These are phyloP conservation scores for Microdon myrmicae DNA, from an alignment of 2,888 invertebrate species.

Conservation along the genomic window DNA sequence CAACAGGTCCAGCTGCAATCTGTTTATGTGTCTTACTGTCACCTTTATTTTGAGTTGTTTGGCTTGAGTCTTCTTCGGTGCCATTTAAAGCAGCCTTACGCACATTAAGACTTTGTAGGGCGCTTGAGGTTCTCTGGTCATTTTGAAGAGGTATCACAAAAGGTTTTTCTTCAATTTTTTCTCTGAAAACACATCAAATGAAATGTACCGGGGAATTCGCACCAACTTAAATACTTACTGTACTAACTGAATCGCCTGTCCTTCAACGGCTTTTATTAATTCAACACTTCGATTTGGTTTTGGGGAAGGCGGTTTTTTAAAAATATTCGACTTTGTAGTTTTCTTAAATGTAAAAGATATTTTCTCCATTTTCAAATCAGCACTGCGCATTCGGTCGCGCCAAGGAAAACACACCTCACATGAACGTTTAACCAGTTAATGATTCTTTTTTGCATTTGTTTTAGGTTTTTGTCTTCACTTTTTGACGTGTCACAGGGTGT, in stretches of 20 bases:
- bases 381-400: too few relatives aligned
- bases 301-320: constrained; percentile 59
- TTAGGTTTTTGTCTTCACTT: too few relatives aligned
- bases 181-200: constrained; percentile 62
- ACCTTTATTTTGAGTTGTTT: constrained; percentile 59
- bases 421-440: too few relatives aligned
- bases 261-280: constrained; percentile 81
- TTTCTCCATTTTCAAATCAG: constrained; percentile 71
- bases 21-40: constrained; percentile 57
- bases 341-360: constrained; percentile 85
- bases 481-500: too few relatives aligned
- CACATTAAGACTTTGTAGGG: constrained; percentile 65
- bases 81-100: constrained; percentile 62
- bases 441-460: too few relatives aligned
- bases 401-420: too few relatives aligned
- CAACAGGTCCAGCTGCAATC: not conserved
- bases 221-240: constrained; percentile 70
- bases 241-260: constrained; percentile 78
- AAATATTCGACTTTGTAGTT: constrained; percentile 69
- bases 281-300: too few relatives aligned
- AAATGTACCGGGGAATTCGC: not conserved
- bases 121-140: constrained; percentile 69
- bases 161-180: constrained; percentile 67
- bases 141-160: constrained; percentile 76
- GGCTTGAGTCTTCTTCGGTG: constrained; percentile 69